phyloP scores from a whole-genome alignment of 2,888 invertebrate species.

The Scrobipalpa atriplicella region DNA sequence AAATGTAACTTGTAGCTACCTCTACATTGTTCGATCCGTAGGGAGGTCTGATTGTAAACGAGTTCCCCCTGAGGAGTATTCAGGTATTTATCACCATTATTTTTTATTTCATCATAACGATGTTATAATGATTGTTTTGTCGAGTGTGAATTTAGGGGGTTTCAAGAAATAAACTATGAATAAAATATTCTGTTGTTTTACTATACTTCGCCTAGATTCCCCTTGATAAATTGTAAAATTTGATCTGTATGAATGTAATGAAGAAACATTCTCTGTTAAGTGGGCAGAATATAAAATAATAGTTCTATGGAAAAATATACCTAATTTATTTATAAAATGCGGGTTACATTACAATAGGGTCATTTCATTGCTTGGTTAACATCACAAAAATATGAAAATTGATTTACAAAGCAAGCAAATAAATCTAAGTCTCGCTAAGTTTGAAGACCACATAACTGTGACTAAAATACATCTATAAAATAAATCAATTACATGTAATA shows the following conservation, averaged over 20 bases:
- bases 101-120: conserved; percentile 61
- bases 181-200: conserved; percentile 32
- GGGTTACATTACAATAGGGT: conserved; percentile 57
- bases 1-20: conserved; percentile 68
- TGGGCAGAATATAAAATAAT: conserved; percentile 25
- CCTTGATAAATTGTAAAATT: background rate
- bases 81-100: conserved; percentile 77
- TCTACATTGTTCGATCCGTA: conserved; percentile 63
- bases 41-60: conserved; percentile 69
- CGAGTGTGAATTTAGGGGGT: conserved; percentile 60
- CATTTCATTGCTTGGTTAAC: conserved; percentile 64
- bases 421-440: conserved; percentile 12
- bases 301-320: conserved; percentile 50
- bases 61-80: conserved; percentile 75
- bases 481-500: conserved; percentile 18
- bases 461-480: conserved; percentile 27
- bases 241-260: too few relatives aligned
- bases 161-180: conserved; percentile 55
- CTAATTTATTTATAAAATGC: conserved; percentile 60
- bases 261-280: background rate
- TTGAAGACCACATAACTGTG: conserved; percentile 13
- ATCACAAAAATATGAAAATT: conserved; percentile 57
- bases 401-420: conserved; percentile 18
- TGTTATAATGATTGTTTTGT: conserved; percentile 54
- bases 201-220: conserved; percentile 24